Base-by-base conservation (phyloP, 2,113 vertebrate genomes). In the Mesocricetus auratus region DNA sequence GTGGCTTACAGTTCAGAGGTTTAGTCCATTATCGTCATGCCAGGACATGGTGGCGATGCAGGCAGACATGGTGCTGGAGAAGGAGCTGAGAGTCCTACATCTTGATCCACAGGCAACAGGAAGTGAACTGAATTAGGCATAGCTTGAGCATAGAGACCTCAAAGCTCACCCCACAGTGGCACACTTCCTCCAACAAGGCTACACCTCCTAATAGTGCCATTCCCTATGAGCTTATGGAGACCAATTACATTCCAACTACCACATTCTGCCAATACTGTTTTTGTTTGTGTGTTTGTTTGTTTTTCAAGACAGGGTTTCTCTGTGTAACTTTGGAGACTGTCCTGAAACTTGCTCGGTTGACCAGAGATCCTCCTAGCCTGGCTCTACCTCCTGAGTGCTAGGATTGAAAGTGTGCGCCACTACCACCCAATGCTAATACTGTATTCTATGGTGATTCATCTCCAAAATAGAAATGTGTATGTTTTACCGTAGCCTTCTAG, bases 381-480 rank as follows among this genome's bases (percentile, higher is more conserved):
- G 12, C 53, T 56, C 53, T 56, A 56, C 53, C 53, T 12, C 11
- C 53, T 56, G 53, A 56, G 53, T 15, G 12, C 53, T 13, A 13
- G 53, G 53, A 56, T 56, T 13, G 15, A 56, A 15, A 13, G 53
- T 56, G 10, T 11, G 53, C 3, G 12, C 53, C 53, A 56, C 12
- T 13, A 56, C 53, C 53, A 56, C 53, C 53, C 12, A 56, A 13
- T 13, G 15, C 36, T 19, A 31, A 9, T 50, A 60, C 33, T 16
- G 24, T 19, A 50, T 22, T 56, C 10, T 50, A n/a, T 22, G 50
- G 19, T 29, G 45, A 36, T n/a, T 74, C 60, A 78, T 74, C 95
- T 89, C 77, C 82, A 45, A 42, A 31, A 60, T 58, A 66, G 89
- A 94, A 91, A 68, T 42, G 47, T n/a, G 85, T 77, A 73, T 86